Evolutionary conservation across 2,113 vertebrate genomes (phyloP).

Genomic region (Podarcis raffonei): DNA sequence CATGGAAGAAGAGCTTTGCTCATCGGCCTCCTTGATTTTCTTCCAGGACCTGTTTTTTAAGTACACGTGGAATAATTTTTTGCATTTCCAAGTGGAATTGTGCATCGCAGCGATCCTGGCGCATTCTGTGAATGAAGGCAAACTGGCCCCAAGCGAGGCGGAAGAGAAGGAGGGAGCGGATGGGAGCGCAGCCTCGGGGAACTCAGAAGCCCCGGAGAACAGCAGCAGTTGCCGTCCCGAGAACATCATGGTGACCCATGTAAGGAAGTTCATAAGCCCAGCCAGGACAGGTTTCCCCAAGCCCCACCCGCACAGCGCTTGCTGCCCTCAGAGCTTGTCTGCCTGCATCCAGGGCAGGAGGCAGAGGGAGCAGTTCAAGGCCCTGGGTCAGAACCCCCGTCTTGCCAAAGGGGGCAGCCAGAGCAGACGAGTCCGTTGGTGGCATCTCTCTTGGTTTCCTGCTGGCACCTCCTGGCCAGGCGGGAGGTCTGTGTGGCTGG

Average conservation of each 20-base stretch:
- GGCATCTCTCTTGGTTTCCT: neutral
- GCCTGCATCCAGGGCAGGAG: neutral
- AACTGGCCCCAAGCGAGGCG: neutral
- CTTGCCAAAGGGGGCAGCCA: too few species aligned
- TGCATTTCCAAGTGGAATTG: constrained; percentile 98
- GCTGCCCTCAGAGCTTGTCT: neutral
- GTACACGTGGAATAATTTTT: constrained; percentile 98
- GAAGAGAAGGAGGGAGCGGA: constrained; percentile 61
- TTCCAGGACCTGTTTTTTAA: constrained; percentile 96
- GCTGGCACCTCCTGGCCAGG: neutral
- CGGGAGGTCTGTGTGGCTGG: neutral
- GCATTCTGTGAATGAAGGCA: constrained; percentile 79
- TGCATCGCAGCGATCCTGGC: constrained; percentile 91
- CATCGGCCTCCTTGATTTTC: neutral
- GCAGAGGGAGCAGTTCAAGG: too few species aligned
- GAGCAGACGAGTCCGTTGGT: too few species aligned
- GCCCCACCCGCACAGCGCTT: rapidly evolving
- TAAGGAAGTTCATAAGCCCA: constrained; percentile 63
- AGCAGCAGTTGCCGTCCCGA: constrained; percentile 53
- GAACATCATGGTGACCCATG: constrained; percentile 86
- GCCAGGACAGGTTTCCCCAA: too few species aligned
- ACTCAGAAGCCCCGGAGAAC: neutral
- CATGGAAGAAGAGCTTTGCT: too few species aligned
- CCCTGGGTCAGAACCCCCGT: too few species aligned
- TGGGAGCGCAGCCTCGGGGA: constrained; percentile 34